Percentiles rank a stretch among this genome's conserved stretches.
Conservation (phyloP, 53 echinoderm and acorn worm genomes). For the Hippasteria phrygiana region DNA sequence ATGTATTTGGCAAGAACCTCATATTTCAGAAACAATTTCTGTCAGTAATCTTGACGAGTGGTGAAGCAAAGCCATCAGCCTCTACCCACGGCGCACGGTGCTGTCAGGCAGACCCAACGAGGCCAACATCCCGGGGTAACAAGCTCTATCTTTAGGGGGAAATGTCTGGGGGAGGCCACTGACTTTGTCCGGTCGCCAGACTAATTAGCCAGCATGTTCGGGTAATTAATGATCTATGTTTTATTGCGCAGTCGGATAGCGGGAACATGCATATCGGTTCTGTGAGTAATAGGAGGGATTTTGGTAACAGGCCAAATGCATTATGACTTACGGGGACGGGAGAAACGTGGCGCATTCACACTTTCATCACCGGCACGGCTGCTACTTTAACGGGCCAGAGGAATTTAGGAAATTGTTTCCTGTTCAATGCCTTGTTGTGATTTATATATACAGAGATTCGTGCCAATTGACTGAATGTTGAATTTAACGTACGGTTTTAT, state of each 20-base stretch:
- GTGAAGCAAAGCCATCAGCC: too few relatives aligned
- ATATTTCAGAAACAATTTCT: too few relatives aligned
- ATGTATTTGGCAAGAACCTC: too few relatives aligned
- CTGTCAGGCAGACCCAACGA: too few relatives aligned
- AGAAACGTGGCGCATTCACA: neutral
- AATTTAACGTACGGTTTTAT: too few relatives aligned
- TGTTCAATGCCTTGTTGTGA: too few relatives aligned
- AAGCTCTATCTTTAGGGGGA: neutral
- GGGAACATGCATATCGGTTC: neutral
- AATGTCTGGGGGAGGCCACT: neutral
- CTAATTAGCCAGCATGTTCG: slow-evolving; percentile 31
- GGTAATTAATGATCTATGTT: slow-evolving; percentile 34
- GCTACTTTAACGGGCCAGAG: too few relatives aligned
- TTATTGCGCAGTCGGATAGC: slow-evolving; percentile 20
- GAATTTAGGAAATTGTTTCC: neutral
- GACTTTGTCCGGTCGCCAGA: slow-evolving; percentile 18
- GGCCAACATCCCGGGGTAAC: too few relatives aligned
- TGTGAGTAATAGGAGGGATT: slow-evolving; percentile 35
- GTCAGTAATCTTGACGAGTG: too few relatives aligned
- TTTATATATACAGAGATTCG: too few relatives aligned
- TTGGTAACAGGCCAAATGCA: slow-evolving; percentile 48
- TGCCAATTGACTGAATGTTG: too few relatives aligned
- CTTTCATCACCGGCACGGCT: neutral
- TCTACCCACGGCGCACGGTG: too few relatives aligned
- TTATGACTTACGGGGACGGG: neutral